A percentile compares a stretch with the other conserved stretches of the same genome.
These are phyloP conservation scores for Cardiocondyla obscurior DNA, from an alignment of 1,140 invertebrate genomes.

Conservation along the genomic window DNA sequence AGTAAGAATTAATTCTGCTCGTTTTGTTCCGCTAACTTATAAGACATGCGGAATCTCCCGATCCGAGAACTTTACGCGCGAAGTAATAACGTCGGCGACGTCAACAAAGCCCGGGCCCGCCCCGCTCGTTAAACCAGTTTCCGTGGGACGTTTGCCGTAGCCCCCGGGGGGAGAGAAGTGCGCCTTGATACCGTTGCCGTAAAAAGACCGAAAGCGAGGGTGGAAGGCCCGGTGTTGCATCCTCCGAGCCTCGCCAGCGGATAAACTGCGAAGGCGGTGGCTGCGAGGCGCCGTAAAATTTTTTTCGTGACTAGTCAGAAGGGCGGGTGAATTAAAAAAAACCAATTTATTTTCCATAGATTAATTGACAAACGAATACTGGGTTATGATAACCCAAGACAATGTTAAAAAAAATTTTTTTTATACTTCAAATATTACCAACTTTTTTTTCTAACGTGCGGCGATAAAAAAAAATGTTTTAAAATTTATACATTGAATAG, in stretches of 20 bases:
- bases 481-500: too few species aligned
- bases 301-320: slow-evolving; percentile 35
- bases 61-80: slow-evolving; percentile 65
- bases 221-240: neutral
- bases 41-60: too few species aligned
- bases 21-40: too few species aligned
- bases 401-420: too few species aligned
- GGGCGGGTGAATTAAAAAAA: slow-evolving; percentile 51
- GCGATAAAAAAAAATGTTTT: too few species aligned
- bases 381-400: too few species aligned
- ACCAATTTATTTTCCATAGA: too few species aligned
- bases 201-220: slow-evolving; percentile 21
- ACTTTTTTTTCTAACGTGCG: too few species aligned
- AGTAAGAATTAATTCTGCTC: too few species aligned
- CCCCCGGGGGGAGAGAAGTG: neutral
- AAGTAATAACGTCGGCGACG: slow-evolving; percentile 72
- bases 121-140: slow-evolving; percentile 78
- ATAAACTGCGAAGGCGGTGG: slow-evolving; percentile 40
- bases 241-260: slow-evolving; percentile 5
- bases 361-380: too few species aligned
- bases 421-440: too few species aligned
- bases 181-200: neutral
- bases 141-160: slow-evolving; percentile 9
- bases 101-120: slow-evolving; percentile 76
- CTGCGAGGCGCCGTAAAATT: slow-evolving; percentile 11